A percentile compares a stretch with the other conserved stretches of the same genome.
Conservation (phyloP, 2,888 invertebrate genomes). For the Lochmaea crataegi region DNA sequence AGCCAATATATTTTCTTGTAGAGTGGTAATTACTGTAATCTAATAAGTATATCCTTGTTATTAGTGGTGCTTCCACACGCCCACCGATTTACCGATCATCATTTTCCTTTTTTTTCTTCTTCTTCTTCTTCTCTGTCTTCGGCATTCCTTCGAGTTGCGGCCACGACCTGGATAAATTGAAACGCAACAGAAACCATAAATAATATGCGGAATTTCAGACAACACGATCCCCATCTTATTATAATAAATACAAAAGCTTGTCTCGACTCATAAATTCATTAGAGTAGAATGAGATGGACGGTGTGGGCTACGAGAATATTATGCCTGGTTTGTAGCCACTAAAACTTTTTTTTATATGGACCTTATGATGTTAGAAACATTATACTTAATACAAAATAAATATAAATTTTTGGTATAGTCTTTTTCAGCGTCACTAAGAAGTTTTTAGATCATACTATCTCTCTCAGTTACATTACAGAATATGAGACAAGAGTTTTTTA, state of each 20-base stretch:
- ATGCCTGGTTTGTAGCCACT: slow-evolving; percentile 3
- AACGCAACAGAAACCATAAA: slow-evolving; percentile 64
- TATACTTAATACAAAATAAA: not conserved
- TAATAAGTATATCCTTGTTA: slow-evolving; percentile 60
- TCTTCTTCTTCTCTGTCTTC: slow-evolving; percentile 22
- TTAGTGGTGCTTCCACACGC: slow-evolving; percentile 63
- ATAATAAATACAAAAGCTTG: slow-evolving; percentile 59
- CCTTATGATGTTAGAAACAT: not conserved
- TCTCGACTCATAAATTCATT: slow-evolving; percentile 53
- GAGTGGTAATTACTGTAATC: slow-evolving; percentile 61
- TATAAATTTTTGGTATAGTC: not conserved
- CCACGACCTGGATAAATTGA: slow-evolving; percentile 59
- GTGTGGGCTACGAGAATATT: slow-evolving; percentile 13
- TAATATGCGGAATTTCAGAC: slow-evolving; percentile 64
- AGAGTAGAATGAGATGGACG: slow-evolving; percentile 31
- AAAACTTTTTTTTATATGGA: not conserved
- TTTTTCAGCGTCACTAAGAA: too few relatives aligned
- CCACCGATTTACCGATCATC: slow-evolving; percentile 50
- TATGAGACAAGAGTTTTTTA: too few relatives aligned
- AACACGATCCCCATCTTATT: slow-evolving; percentile 59
- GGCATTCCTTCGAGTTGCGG: slow-evolving; percentile 15
- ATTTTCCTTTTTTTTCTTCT: slow-evolving; percentile 22
- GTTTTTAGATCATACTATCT: too few relatives aligned
- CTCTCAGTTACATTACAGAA: too few relatives aligned
- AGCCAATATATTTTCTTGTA: slow-evolving; percentile 50